These are phyloP conservation scores for Bos indicus DNA, from an alignment of 2,113 vertebrate genomes.

Conservation along the genomic window DNA sequence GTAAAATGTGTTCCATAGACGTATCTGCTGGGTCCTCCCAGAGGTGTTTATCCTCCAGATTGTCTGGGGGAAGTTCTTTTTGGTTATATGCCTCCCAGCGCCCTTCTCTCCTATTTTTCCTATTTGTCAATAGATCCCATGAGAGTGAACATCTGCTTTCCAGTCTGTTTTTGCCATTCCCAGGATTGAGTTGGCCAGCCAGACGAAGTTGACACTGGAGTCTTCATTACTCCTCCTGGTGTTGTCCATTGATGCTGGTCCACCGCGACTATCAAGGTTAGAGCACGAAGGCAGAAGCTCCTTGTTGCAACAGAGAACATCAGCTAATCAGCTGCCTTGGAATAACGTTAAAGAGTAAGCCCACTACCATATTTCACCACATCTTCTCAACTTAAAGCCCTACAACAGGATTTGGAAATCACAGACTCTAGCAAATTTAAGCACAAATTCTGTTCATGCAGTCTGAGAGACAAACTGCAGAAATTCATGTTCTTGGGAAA, in stretches of 20 bases:
- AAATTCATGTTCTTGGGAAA: not conserved
- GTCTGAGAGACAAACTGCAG: not conserved
- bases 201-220: not conserved
- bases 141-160: conserved; percentile 32
- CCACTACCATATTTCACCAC: not conserved
- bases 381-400: not conserved
- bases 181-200: not conserved
- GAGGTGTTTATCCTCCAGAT: not conserved
- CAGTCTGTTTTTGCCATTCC: not conserved
- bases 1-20: not conserved
- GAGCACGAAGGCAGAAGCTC: not conserved
- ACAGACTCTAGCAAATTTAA: not conserved
- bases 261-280: not conserved
- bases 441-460: not conserved
- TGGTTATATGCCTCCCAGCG: not conserved
- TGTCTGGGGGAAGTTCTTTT: not conserved
- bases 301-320: not conserved
- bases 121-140: not conserved
- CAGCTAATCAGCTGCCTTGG: not conserved
- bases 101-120: not conserved
- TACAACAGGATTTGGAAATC: not conserved
- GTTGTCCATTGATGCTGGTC: not conserved
- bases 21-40: not conserved
- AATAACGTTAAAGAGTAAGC: not conserved
- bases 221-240: conserved; percentile 41